Conservation (phyloP, 2,888 invertebrate genomes). For the Phaonia tiefii region DNA sequence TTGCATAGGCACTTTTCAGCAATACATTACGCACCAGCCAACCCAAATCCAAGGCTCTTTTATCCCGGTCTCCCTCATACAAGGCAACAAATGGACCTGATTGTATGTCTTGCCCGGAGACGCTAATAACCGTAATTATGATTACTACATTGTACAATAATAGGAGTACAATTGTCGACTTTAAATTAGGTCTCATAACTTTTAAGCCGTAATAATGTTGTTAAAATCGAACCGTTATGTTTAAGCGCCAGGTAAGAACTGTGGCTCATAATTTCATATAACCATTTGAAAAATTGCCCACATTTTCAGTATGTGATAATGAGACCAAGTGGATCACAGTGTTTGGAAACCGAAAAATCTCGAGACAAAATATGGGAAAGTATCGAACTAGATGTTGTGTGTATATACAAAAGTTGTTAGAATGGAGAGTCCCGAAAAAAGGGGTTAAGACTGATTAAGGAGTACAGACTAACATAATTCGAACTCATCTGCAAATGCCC, state of each 20-base stretch:
- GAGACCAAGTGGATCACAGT: slow-evolving; percentile 4
- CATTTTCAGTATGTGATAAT: background rate
- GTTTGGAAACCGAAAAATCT: slow-evolving; percentile 7
- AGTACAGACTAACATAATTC: no score
- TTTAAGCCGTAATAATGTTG: background rate
- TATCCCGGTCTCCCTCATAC: slow-evolving; percentile 66
- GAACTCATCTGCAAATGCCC: no score
- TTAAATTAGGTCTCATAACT: slow-evolving; percentile 47
- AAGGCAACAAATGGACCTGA: background rate
- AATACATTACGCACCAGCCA: slow-evolving; percentile 73
- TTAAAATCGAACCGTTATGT: slow-evolving; percentile 56
- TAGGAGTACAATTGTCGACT: slow-evolving; percentile 47
- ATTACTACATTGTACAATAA: slow-evolving; percentile 39
- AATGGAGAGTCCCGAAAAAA: no score
- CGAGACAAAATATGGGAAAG: no score
- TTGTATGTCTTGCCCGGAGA: slow-evolving; percentile 13
- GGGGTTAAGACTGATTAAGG: no score
- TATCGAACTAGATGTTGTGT: no score
- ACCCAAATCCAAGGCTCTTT: slow-evolving; percentile 73
- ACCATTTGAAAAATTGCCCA: slow-evolving; percentile 14
- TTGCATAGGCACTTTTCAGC: slow-evolving; percentile 74
- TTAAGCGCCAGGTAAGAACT: slow-evolving; percentile 66
- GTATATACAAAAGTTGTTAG: no score
- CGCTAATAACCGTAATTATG: background rate
- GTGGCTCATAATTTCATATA: slow-evolving; percentile 40